Base-by-base conservation (phyloP, 2,888 invertebrate genomes). In the Noctua janthe region DNA sequence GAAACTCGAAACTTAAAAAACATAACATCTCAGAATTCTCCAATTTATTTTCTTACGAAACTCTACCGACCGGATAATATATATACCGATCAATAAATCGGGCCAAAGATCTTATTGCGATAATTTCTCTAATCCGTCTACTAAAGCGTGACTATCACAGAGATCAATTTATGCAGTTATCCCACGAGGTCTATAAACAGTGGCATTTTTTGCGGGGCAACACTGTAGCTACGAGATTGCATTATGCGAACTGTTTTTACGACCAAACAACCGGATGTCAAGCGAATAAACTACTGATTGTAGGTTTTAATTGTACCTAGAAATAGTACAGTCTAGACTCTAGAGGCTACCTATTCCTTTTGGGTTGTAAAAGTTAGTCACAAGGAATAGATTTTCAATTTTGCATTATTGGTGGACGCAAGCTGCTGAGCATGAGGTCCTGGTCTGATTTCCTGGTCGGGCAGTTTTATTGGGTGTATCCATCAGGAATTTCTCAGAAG, bases 241-340 rank as follows among this genome's bases (percentile, higher is more conserved):
- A 67, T 87, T 35, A 83, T 69, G 66, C 74, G 81, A 86, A 76
- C 82, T 70, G 73, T 80, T 88, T 84, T 88, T 88, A 87, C 67
- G 56, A 23, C 39, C 56, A 47, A 81, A 69, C 83, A 81, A 72
- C 88, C 90, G 90, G 92, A 91, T 91, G 84, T 85, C 67, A 80
- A 82, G 74, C 75, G 76, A 87, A 88, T 88, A 87, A 87, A 83
- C 76, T 64, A 80, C 76, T 78, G 82, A 86, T 87, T 88, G 54
- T 51, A 51, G 39, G 72, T 73, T 87, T 76, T 70, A 79, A 79
- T 71, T 75, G n/a, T 54, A 43, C 35, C 64, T 59, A 64, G 56
- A 29, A 47, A 39, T 72, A 11, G 35, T 35, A 47, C 51, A 7
- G 56, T 1, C 23, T 4, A 47, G 47, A 47, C 2, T 5, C 51